phyloP scores from a whole-genome alignment of 2,113 vertebrate species.

The Dermatemys mawii region DNA sequence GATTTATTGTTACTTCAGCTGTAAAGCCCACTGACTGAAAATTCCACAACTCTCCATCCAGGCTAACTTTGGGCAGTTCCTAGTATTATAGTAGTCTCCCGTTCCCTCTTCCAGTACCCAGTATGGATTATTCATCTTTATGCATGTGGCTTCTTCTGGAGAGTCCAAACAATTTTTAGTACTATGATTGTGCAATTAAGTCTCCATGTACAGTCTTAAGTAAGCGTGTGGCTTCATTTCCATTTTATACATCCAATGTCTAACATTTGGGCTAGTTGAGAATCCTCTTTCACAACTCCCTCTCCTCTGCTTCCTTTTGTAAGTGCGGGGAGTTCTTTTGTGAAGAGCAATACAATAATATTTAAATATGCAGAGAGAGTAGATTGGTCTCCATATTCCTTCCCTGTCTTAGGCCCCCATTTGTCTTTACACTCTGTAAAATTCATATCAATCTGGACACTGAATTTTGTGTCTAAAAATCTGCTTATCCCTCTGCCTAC shows the following conservation, averaged over 20 bases:
- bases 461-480: not conserved
- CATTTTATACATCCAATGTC: not conserved
- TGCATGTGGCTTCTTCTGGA: not conserved
- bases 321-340: not conserved
- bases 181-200: not conserved
- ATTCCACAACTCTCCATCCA: not conserved
- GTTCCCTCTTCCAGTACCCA: not conserved
- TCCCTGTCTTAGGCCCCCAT: not conserved
- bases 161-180: not conserved
- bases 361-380: not conserved
- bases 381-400: not conserved
- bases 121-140: not conserved
- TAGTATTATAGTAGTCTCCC: not conserved
- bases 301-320: not conserved
- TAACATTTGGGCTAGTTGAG: not conserved
- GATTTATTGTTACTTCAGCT: not conserved
- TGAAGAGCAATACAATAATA: not conserved
- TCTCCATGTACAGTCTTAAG: not conserved
- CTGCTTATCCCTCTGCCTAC: not conserved
- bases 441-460: not conserved
- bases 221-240: not conserved
- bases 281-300: not conserved
- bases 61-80: not conserved
- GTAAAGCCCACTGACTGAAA: not conserved
- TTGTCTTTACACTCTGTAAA: constrained; percentile 3